phyloP scores from a whole-genome alignment of 2,888 invertebrate species.

The Lepetodrilus schrolli region DNA sequence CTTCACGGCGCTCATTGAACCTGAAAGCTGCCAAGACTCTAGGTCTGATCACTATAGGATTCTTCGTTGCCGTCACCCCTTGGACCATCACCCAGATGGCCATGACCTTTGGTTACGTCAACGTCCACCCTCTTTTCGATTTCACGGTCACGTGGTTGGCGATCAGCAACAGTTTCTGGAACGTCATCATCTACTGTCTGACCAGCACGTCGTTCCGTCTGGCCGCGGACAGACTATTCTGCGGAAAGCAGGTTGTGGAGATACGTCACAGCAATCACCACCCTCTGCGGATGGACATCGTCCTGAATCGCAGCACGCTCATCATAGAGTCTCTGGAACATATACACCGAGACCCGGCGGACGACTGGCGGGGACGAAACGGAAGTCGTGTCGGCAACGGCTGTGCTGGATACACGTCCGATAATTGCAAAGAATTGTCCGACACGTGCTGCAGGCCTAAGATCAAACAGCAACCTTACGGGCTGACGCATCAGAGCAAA shows the following conservation, averaged over 20 bases:
- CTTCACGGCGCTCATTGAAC: slow-evolving; percentile 18
- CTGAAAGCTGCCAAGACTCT: slow-evolving; percentile 46
- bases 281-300: neutral
- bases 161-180: slow-evolving; percentile 52
- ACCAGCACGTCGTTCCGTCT: slow-evolving; percentile 47
- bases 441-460: neutral
- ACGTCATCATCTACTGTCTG: slow-evolving; percentile 45
- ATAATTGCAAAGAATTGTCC: neutral
- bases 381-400: neutral
- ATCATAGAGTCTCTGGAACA: neutral
- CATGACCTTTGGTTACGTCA: slow-evolving; percentile 38
- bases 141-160: slow-evolving; percentile 49
- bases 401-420: neutral
- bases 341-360: neutral
- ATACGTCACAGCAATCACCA: slow-evolving; percentile 34
- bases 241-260: slow-evolving; percentile 34
- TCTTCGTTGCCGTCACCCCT: slow-evolving; percentile 48
- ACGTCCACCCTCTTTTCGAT: slow-evolving; percentile 42
- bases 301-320: neutral
- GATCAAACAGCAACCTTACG: neutral
- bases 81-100: slow-evolving; percentile 47
- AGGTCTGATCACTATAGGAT: slow-evolving; percentile 47
- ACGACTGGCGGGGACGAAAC: neutral
- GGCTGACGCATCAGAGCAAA: neutral
- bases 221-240: slow-evolving; percentile 40